Base-by-base conservation (phyloP, 2,888 invertebrate genomes). In the Julus scanicus region DNA sequence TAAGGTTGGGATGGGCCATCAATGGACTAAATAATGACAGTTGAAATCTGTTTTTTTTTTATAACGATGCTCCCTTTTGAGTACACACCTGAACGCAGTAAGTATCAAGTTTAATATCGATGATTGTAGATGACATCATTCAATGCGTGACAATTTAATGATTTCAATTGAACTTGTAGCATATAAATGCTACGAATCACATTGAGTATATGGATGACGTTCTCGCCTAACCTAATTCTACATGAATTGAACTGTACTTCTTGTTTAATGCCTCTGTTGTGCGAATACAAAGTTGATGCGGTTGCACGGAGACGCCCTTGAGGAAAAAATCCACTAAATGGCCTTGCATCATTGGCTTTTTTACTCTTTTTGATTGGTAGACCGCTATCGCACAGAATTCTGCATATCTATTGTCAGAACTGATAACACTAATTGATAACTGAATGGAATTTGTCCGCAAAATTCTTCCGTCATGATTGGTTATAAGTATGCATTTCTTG, bases 361-460 rank as follows among this genome's bases (percentile, higher is more conserved):
- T 80, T 37, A 5, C 13, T 2, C 15, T 39, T 80, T 80, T 80
- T 80, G 80, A 80, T 80, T 80, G 80, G 80, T 37, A 39, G 15
- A 11, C 80, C 37, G 80, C 37, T 29, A 80, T 53, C 80, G 37
- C 37, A 15, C 80, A 37, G 15, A 80, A 80, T 37, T 29, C 37
- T 80, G 63, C 15, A 13, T 37, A 80, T 80, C 37, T 80, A 80
- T 37, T 80, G 80, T 80, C 80, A 80, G 80, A 80, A 15, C 80
- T 80, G 80, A 80, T 80, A 80, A 39, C 80, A 80, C 37, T 80
- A 80, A 80, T 80, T 80, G 80, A 80, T 80, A 80, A 80, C 80
- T 37, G 15, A 80, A 37, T 11, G 15, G 80, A 80, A 80, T 80
- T 80, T 80, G 80, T 80, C 80, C 80, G 80, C 37, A 80, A 71